Conservation (phyloP, 2,113 vertebrate species). For the Tyto alba region DNA sequence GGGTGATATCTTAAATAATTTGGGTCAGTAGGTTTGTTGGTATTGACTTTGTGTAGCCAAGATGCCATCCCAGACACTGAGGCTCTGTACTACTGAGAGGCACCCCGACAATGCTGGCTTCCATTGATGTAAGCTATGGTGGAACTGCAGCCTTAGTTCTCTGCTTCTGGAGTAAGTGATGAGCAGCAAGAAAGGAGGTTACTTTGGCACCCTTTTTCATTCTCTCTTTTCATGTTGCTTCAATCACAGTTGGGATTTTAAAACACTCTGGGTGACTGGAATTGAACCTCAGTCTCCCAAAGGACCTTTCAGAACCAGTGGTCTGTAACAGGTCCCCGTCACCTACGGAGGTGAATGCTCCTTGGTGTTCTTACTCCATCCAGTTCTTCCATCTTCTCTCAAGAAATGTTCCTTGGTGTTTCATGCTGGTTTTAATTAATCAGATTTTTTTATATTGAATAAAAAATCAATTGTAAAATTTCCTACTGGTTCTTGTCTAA, state of each 20-base stretch:
- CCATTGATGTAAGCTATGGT: not conserved
- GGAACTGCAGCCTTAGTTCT: not conserved
- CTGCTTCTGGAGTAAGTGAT: not conserved
- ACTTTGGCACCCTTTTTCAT: not conserved
- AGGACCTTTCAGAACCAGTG: not conserved
- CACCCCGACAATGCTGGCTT: not conserved
- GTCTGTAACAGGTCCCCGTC: not conserved
- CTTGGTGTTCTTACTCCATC: not conserved
- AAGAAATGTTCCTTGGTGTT: not conserved
- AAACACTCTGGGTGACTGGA: not conserved
- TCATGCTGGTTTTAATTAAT: not conserved
- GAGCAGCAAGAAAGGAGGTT: not conserved
- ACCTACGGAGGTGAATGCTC: not conserved
- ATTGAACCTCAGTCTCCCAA: not conserved
- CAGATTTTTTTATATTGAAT: not conserved
- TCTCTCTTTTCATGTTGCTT: not conserved
- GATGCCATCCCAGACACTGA: not conserved
- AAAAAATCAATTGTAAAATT: not conserved
- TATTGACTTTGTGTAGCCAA: not conserved
- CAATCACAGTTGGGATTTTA: fast-evolving
- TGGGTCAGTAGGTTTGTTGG: not conserved
- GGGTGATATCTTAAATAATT: not conserved
- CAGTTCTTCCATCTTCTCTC: not conserved
- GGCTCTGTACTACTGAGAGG: not conserved
- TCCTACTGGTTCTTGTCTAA: not conserved